phyloP scores from a whole-genome alignment of 2,113 vertebrate genomes.

The Alectura lathami region DNA sequence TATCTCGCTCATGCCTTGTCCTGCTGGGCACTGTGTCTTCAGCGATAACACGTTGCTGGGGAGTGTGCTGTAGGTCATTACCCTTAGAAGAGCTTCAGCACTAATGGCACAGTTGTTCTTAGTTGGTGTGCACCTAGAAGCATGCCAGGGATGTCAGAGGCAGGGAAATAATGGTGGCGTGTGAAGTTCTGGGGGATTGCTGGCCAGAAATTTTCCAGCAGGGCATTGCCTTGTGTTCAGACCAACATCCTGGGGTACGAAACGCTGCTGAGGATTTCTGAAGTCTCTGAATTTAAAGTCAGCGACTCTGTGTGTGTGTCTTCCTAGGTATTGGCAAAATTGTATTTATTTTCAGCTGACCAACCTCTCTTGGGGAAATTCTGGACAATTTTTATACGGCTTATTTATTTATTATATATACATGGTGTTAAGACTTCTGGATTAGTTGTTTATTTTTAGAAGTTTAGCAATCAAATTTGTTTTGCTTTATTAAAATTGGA shows the following conservation, averaged over 20 bases:
- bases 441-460: background rate
- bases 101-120: background rate
- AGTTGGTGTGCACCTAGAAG: accelerated
- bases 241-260: background rate
- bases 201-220: background rate
- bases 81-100: too few relatives aligned
- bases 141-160: background rate
- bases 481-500: background rate
- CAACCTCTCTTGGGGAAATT: background rate
- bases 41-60: background rate
- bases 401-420: background rate
- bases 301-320: background rate
- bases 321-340: background rate
- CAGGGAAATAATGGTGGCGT: accelerated
- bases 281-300: background rate
- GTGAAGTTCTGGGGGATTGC: background rate
- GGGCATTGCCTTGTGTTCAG: background rate
- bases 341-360: background rate
- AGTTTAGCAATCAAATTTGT: background rate
- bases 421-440: background rate
- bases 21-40: background rate
- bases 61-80: background rate
- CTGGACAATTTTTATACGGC: background rate
- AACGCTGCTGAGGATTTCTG: background rate
- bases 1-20: background rate